These are phyloP conservation scores for Lipotes vexillifer DNA, from an alignment of 2,113 vertebrate species.

Conservation along the genomic window DNA sequence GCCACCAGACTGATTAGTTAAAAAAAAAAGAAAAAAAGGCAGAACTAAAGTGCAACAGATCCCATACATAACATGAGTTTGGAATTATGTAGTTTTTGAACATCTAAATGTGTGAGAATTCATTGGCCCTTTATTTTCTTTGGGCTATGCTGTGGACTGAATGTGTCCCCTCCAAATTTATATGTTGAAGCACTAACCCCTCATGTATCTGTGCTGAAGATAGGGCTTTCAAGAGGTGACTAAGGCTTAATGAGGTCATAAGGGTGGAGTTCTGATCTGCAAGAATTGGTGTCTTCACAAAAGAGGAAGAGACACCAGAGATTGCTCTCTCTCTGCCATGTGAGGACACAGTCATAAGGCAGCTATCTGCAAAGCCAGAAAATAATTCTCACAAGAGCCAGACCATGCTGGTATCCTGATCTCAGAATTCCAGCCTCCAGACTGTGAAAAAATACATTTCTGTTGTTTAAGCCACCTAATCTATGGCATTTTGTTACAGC, in stretches of 20 bases:
- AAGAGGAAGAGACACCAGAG: not conserved
- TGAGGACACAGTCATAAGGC: not conserved
- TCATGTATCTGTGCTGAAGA: not conserved
- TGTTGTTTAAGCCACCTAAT: not conserved
- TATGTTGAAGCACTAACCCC: not conserved
- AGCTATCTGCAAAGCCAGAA: not conserved
- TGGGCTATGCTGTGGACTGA: not conserved
- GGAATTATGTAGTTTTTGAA: not conserved
- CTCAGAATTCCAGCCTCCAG: not conserved
- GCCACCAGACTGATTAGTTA: conserved; percentile 45
- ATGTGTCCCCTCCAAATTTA: not conserved
- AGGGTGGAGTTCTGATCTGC: not conserved
- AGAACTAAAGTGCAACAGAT: not conserved
- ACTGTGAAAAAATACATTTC: not conserved
- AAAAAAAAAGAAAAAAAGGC: fast-evolving
- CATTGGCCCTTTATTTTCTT: not conserved
- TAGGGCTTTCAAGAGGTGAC: not conserved
- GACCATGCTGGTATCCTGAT: not conserved
- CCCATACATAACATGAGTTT: not conserved
- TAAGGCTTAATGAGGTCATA: not conserved
- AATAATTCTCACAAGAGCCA: not conserved
- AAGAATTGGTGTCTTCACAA: not conserved
- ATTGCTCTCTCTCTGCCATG: not conserved
- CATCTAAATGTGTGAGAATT: not conserved
- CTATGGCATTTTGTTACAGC: not conserved